Conservation (phyloP, 2,888 invertebrate genomes). For the Laothoe populi region DNA sequence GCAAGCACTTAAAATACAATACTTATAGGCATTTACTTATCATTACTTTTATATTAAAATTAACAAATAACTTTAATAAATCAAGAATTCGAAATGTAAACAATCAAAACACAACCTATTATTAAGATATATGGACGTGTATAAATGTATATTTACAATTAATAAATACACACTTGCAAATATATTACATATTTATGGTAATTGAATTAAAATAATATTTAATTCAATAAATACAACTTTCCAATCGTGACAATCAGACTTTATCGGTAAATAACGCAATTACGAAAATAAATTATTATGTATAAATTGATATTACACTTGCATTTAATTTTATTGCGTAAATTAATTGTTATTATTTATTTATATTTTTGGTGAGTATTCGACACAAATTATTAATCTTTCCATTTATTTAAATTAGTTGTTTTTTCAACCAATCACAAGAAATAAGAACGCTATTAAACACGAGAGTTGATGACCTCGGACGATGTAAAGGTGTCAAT, state of each 20-base stretch:
- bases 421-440: conserved; percentile 39
- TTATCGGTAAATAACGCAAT: not conserved
- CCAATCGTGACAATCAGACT: not conserved
- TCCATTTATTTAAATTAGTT: conserved; percentile 29
- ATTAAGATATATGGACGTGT: too few species aligned
- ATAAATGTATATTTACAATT: not conserved
- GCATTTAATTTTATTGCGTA: conserved; percentile 20
- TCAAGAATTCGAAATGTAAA: too few species aligned
- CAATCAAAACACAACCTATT: too few species aligned
- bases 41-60: too few species aligned
- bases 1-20: too few species aligned
- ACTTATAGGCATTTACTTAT: too few species aligned
- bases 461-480: not conserved
- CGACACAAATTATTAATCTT: conserved; percentile 29
- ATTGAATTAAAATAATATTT: conserved; percentile 7
- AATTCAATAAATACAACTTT: not conserved
- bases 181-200: too few species aligned
- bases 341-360: conserved; percentile 22
- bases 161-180: not conserved
- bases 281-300: not conserved
- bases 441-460: conserved; percentile 28
- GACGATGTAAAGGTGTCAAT: not conserved
- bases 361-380: conserved; percentile 32
- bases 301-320: not conserved
- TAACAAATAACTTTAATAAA: not conserved